Evolutionary conservation across 1,140 invertebrate genomes (phyloP).

Genomic region (Probaryconus sp.): DNA sequence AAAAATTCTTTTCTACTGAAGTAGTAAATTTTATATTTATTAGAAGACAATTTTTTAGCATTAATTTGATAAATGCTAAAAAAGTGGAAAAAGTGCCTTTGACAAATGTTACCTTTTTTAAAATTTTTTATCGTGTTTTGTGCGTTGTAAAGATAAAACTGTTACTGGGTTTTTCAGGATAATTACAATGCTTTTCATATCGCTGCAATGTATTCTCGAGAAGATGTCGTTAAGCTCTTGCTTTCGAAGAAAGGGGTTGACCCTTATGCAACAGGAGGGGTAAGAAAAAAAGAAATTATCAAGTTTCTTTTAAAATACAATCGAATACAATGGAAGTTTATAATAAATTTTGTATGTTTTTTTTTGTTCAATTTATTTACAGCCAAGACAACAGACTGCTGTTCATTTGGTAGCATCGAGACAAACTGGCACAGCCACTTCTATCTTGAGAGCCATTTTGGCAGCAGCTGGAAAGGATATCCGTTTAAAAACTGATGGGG

Average conservation of each 20-base stretch:
- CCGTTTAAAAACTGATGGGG: constrained; percentile 89
- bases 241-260: constrained; percentile 93
- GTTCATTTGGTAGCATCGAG: constrained; percentile 94
- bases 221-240: constrained; percentile 95
- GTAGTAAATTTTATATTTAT: too few species aligned
- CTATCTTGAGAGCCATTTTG: constrained; percentile 89
- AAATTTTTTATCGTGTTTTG: background rate
- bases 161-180: constrained; percentile 88
- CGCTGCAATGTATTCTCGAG: constrained; percentile 94
- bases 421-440: constrained; percentile 93
- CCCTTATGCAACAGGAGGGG: constrained; percentile 93
- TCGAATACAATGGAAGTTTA: background rate
- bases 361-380: constrained; percentile 25
- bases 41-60: too few species aligned
- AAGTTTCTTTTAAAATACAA: constrained; percentile 17
- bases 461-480: constrained; percentile 92
- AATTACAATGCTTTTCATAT: constrained; percentile 90
- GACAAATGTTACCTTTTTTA: background rate
- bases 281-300: constrained; percentile 79
- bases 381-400: constrained; percentile 90
- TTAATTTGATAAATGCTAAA: constrained; percentile 7
- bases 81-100: too few species aligned
- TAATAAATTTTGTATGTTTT: constrained; percentile 6
- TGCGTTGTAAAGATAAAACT: constrained; percentile 5
- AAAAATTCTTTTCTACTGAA: too few species aligned